A percentile compares a stretch with the other conserved stretches of the same genome.
Conservation (phyloP, 2,113 vertebrate genomes). For the Naja naja region DNA sequence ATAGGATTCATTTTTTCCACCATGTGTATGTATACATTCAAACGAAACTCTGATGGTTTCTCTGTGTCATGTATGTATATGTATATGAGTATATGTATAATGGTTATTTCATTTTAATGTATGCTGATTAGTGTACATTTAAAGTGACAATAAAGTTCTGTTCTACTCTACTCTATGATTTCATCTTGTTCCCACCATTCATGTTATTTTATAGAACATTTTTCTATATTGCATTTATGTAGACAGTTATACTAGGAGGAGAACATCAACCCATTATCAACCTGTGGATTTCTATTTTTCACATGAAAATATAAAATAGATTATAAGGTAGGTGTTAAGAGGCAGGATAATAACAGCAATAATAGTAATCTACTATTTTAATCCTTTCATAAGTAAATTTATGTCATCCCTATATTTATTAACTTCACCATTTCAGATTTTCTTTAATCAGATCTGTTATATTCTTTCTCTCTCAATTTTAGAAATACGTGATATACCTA, state of each 20-base stretch:
- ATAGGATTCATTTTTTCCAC: too few species aligned
- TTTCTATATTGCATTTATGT: neutral
- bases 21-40: too few species aligned
- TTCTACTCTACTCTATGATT: too few species aligned
- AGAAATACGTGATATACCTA: neutral
- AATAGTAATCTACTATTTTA: neutral
- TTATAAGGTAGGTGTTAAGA: neutral
- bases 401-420: neutral
- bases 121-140: too few species aligned
- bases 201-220: neutral
- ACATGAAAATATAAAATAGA: neutral
- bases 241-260: neutral
- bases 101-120: too few species aligned
- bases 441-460: neutral
- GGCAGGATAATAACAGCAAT: neutral
- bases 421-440: neutral
- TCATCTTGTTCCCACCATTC: neutral
- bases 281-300: neutral
- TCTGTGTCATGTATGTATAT: too few species aligned
- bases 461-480: neutral
- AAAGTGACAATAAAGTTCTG: too few species aligned
- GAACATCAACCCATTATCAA: neutral
- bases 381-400: neutral
- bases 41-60: too few species aligned
- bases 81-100: too few species aligned